phyloP scores from a whole-genome alignment of 2,797 vertebrate species.

The Spatula clypeata region DNA sequence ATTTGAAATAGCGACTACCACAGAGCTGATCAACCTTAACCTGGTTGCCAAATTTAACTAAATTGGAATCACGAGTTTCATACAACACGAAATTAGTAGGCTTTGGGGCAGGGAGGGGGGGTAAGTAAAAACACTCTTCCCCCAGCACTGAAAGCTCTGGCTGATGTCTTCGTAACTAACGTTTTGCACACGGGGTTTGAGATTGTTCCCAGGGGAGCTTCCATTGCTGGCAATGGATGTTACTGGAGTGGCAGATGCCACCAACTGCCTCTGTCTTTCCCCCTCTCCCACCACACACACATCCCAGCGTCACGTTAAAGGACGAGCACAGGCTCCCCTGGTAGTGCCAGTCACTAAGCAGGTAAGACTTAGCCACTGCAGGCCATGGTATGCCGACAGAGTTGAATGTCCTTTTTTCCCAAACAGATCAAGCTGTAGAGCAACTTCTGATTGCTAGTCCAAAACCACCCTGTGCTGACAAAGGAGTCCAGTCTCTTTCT shows the following conservation, averaged over 20 bases:
- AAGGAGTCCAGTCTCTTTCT: neutral
- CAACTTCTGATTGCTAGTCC: neutral
- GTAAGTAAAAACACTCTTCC: neutral
- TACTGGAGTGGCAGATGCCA: neutral
- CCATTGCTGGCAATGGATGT: constrained; percentile 66
- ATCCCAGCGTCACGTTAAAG: rapidly evolving
- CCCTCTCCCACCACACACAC: rapidly evolving
- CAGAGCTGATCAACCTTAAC: neutral
- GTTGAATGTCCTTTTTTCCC: constrained; percentile 28
- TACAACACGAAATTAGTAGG: neutral
- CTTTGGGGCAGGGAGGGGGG: neutral
- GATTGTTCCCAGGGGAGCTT: neutral
- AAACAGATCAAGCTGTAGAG: neutral
- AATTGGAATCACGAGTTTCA: rapidly evolving
- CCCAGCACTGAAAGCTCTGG: neutral
- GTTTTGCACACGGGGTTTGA: neutral
- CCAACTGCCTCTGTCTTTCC: neutral
- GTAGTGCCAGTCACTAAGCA: rapidly evolving
- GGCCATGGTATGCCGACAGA: neutral
- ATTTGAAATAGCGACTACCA: neutral
- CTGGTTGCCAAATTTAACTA: rapidly evolving
- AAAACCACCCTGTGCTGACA: neutral
- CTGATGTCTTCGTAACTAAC: neutral
- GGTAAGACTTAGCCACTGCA: neutral
- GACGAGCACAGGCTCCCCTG: neutral